phyloP scores from a whole-genome alignment of 2,888 invertebrate species.

The Amiota communis region DNA sequence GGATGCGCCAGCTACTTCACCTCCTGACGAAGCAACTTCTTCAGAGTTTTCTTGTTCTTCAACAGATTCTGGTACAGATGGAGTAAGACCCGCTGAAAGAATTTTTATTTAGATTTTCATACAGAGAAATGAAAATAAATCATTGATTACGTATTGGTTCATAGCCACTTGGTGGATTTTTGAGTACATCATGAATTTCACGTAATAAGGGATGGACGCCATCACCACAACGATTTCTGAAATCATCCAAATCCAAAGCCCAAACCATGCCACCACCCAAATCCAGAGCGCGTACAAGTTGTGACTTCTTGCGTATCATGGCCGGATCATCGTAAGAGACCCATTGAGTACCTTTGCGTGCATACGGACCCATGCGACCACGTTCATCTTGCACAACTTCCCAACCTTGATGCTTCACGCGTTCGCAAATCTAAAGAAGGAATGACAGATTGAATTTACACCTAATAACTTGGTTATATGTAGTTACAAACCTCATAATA shows the following conservation, averaged over 20 bases:
- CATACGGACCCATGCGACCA: conserved; percentile 89
- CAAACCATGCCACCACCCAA: conserved; percentile 93
- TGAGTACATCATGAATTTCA: conserved; percentile 82
- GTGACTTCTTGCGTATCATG: conserved; percentile 85
- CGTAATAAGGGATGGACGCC: conserved; percentile 86
- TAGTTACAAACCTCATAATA: conserved; percentile 82
- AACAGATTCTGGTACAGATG: conserved; percentile 49
- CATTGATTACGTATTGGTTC: conserved; percentile 63
- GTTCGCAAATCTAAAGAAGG: conserved; percentile 82
- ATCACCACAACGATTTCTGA: conserved; percentile 84
- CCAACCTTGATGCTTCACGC: conserved; percentile 85
- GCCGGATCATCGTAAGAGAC: conserved; percentile 90
- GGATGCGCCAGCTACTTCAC: conserved; percentile 53
- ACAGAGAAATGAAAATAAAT: background rate
- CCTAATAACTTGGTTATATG: background rate
- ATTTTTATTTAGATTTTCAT: background rate
- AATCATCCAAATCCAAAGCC: conserved; percentile 92
- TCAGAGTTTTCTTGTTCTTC: conserved; percentile 56
- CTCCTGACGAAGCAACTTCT: conserved; percentile 53
- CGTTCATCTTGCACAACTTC: conserved; percentile 85
- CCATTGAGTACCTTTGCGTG: conserved; percentile 91
- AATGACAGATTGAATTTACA: background rate
- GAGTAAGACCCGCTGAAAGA: conserved; percentile 53
- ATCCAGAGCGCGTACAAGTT: conserved; percentile 83
- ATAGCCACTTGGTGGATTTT: conserved; percentile 72